Evolutionary conservation across 2,113 vertebrate species (phyloP).

Genomic region (Machaerirhynchus nigripectus): DNA sequence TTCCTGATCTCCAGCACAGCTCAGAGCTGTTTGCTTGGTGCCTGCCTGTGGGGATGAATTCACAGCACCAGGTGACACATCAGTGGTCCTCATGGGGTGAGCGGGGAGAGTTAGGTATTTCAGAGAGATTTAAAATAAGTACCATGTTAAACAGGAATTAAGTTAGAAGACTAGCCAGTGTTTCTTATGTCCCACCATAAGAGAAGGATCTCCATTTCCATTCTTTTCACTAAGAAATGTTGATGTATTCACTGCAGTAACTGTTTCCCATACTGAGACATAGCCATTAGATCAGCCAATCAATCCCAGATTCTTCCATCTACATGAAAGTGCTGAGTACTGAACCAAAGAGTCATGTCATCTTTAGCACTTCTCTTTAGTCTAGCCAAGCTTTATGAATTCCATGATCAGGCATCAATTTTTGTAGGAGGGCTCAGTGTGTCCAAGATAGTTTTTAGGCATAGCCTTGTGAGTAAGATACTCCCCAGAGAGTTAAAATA

Average conservation of each 20-base stretch:
- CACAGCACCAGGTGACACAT: rapidly evolving
- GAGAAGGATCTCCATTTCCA: neutral
- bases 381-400: neutral
- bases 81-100: neutral
- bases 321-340: neutral
- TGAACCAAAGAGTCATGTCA: neutral
- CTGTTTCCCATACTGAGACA: neutral
- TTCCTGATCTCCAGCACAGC: neutral
- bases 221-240: neutral
- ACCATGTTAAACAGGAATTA: neutral
- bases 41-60: neutral
- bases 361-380: neutral
- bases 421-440: neutral
- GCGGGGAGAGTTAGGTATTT: rapidly evolving
- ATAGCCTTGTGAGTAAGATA: neutral
- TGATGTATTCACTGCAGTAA: neutral
- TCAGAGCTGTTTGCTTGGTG: neutral
- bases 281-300: neutral
- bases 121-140: neutral
- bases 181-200: neutral
- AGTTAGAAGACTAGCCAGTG: neutral
- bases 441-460: neutral
- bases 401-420: neutral
- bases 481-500: neutral
- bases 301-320: neutral